These are phyloP conservation scores for Leptothorax acervorum DNA, from an alignment of 2,888 invertebrate genomes.

Conservation along the genomic window DNA sequence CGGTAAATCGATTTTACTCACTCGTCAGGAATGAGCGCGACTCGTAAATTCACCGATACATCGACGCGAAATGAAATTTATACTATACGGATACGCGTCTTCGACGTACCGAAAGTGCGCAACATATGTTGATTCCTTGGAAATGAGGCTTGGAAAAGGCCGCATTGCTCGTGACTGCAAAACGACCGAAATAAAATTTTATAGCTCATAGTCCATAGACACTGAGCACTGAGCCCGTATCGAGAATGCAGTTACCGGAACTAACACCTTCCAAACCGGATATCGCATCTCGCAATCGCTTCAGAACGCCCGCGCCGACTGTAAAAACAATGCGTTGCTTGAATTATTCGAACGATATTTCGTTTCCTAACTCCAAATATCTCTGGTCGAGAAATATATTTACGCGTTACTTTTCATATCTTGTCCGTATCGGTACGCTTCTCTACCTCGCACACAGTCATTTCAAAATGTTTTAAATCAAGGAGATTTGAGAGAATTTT, in stretches of 20 bases:
- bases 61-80: slow-evolving; percentile 47
- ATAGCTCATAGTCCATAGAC: slow-evolving; percentile 27
- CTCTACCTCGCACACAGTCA: background rate
- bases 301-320: background rate
- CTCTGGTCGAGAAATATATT: background rate
- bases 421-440: background rate
- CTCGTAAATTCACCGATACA: slow-evolving; percentile 15
- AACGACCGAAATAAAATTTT: slow-evolving; percentile 53
- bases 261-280: slow-evolving; percentile 13
- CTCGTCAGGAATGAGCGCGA: background rate
- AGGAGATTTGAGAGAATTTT: background rate
- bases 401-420: background rate
- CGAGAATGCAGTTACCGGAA: slow-evolving; percentile 30
- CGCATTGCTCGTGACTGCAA: slow-evolving; percentile 12
- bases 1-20: background rate
- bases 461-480: background rate
- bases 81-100: slow-evolving; percentile 10
- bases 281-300: slow-evolving; percentile 15
- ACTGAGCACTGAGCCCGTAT: background rate
- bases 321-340: slow-evolving; percentile 27
- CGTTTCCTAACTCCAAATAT: background rate
- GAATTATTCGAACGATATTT: slow-evolving; percentile 26
- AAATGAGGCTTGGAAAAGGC: slow-evolving; percentile 19
- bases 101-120: slow-evolving; percentile 3
- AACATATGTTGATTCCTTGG: slow-evolving; percentile 25